Evolutionary conservation across 2,888 invertebrate species (phyloP).

Genomic region (Chalcis sispes): DNA sequence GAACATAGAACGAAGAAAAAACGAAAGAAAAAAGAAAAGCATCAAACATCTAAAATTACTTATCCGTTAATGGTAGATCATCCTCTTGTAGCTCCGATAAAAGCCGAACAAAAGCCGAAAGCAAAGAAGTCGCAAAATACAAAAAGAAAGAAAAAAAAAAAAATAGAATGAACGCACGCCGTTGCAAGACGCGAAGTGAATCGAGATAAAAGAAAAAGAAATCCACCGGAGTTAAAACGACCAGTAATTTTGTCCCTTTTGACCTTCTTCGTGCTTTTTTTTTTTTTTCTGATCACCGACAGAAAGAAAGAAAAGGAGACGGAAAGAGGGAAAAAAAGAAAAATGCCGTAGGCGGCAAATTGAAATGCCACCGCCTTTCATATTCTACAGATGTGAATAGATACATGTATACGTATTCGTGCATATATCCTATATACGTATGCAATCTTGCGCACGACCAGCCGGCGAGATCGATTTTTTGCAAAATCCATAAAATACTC

Average conservation of each 20-base stretch:
- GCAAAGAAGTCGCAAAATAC: neutral
- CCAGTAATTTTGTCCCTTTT: conserved; percentile 11
- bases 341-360: neutral
- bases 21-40: neutral
- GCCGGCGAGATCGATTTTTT: conserved; percentile 25
- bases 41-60: neutral
- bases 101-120: neutral
- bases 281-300: neutral
- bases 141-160: neutral
- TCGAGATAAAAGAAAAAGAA: too few species aligned
- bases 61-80: neutral
- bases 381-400: too few species aligned
- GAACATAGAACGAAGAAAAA: neutral
- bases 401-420: too few species aligned
- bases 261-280: conserved; percentile 10
- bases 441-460: conserved; percentile 4
- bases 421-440: too few species aligned
- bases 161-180: too few species aligned
- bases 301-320: too few species aligned
- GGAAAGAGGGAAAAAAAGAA: too few species aligned
- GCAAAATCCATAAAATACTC: conserved; percentile 30
- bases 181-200: too few species aligned
- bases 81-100: neutral
- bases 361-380: too few species aligned
- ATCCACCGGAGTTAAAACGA: neutral